These are phyloP conservation scores for Dascyllus trimaculatus DNA, from an alignment of 2,113 vertebrate genomes.

Conservation along the genomic window DNA sequence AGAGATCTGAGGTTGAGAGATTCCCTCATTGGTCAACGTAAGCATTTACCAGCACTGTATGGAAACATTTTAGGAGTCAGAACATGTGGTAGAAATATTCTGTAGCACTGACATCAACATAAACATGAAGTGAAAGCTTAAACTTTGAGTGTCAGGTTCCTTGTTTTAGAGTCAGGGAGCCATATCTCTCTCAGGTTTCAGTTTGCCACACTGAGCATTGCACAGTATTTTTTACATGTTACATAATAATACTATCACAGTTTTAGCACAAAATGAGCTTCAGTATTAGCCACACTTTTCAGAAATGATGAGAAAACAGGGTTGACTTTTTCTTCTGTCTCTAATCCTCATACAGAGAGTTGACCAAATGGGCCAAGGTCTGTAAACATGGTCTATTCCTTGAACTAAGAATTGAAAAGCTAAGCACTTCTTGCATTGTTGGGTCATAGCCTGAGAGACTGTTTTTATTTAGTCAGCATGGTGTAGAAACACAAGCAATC, in stretches of 20 bases:
- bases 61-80: background rate
- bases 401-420: background rate
- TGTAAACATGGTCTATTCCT: background rate
- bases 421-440: background rate
- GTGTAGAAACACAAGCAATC: background rate
- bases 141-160: background rate
- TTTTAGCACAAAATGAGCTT: background rate
- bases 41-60: background rate
- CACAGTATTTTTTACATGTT: too few relatives aligned
- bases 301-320: background rate
- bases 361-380: background rate
- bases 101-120: background rate
- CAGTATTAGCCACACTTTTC: background rate
- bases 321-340: background rate
- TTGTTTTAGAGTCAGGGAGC: background rate
- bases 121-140: too few relatives aligned
- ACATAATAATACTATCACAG: background rate
- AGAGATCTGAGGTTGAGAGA: background rate
- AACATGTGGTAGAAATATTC: background rate
- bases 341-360: background rate
- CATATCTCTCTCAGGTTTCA: background rate
- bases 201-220: too few relatives aligned
- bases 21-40: background rate
- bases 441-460: background rate
- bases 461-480: slow-evolving; percentile 1